phyloP scores from a whole-genome alignment of 2,113 vertebrate genomes.

The Cavia aperea region DNA sequence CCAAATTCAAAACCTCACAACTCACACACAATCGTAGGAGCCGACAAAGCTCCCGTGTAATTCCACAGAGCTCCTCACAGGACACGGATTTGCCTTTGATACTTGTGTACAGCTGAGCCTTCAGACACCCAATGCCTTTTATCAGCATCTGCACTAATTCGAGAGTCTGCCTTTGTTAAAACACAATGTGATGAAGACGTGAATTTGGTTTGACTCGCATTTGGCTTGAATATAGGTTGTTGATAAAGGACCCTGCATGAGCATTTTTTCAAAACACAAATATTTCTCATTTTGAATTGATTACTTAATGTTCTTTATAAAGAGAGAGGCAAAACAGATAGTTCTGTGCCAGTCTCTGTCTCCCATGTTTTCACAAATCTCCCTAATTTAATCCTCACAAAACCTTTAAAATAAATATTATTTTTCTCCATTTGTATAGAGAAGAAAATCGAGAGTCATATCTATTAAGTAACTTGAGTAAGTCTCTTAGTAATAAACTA shows the following conservation, averaged over 20 bases:
- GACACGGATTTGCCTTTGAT: background rate
- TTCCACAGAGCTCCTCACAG: background rate
- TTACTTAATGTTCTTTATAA: slow-evolving; percentile 32
- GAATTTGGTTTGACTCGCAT: slow-evolving; percentile 22
- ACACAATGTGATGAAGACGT: background rate
- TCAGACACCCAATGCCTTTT: background rate
- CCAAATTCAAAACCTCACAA: background rate
- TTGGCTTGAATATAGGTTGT: slow-evolving; percentile 11
- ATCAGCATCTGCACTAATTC: background rate
- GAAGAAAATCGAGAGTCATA: slow-evolving; percentile 8
- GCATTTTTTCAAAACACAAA: background rate
- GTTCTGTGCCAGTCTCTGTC: background rate
- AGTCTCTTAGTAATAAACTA: background rate
- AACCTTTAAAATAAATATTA: slow-evolving; percentile 20
- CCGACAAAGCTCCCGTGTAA: background rate
- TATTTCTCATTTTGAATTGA: slow-evolving; percentile 30
- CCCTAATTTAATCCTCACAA: background rate
- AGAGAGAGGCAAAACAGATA: slow-evolving; percentile 1
- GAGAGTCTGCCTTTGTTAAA: slow-evolving; percentile 11
- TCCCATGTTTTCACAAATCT: slow-evolving; percentile 8
- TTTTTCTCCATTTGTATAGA: slow-evolving; percentile 9
- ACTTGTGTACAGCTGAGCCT: background rate
- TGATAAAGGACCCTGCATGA: background rate
- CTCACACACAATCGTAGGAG: background rate
- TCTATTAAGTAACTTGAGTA: background rate